Conservation (phyloP, 2,888 invertebrate species). For the Napeogenes inachia region DNA sequence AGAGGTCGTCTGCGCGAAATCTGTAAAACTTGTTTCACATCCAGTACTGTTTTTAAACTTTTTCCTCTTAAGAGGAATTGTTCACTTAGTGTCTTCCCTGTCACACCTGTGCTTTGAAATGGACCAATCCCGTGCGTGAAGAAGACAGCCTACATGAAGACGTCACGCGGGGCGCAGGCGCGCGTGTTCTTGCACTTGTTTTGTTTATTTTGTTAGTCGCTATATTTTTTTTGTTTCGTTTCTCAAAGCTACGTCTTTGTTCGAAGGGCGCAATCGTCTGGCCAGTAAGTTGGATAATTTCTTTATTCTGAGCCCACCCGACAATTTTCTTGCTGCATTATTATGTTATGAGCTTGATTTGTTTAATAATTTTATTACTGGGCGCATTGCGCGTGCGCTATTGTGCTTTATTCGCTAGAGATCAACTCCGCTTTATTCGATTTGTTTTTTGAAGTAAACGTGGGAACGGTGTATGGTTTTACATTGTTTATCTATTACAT, state of each 20-base stretch:
- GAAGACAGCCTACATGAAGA: conserved; percentile 70
- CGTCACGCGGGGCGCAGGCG: conserved; percentile 73
- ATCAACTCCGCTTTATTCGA: conserved; percentile 26
- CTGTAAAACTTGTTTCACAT: conserved; percentile 73
- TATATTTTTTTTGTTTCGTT: conserved; percentile 52
- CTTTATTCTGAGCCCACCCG: conserved; percentile 73
- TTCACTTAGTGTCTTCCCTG: conserved; percentile 48
- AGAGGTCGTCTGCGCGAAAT: conserved; percentile 66
- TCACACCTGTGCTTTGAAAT: conserved; percentile 41
- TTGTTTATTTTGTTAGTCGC: conserved; percentile 70
- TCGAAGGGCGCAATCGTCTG: conserved; percentile 66
- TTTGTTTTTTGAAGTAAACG: conserved; percentile 28
- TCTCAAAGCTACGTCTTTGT: conserved; percentile 73
- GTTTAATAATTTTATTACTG: conserved; percentile 77
- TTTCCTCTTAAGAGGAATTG: conserved; percentile 63
- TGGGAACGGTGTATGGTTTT: conserved; percentile 23
- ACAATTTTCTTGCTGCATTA: conserved; percentile 75
- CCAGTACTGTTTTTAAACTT: conserved; percentile 70
- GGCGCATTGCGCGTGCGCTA: conserved; percentile 51
- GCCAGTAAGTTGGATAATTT: conserved; percentile 73
- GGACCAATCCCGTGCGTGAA: conserved; percentile 50
- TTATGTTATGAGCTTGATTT: conserved; percentile 76
- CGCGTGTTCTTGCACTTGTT: conserved; percentile 76
- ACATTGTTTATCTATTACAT: conserved; percentile 22
- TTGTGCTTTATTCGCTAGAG: conserved; percentile 40